phyloP scores from a whole-genome alignment of 2,113 vertebrate species.

The Epinephelus cyanopodus region DNA sequence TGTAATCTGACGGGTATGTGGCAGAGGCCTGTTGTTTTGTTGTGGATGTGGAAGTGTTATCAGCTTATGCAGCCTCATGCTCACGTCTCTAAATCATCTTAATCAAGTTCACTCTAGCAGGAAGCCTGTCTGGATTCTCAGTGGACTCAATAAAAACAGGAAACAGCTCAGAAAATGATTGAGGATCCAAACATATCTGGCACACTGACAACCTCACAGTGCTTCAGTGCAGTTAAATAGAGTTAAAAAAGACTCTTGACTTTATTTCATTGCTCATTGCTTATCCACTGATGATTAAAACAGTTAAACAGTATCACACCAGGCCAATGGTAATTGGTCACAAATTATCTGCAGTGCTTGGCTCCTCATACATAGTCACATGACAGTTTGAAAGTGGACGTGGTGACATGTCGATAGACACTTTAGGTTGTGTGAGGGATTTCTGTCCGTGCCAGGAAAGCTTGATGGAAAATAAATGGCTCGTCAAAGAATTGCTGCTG shows the following conservation, averaged over 20 bases:
- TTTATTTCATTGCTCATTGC: background rate
- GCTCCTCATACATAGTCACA: background rate
- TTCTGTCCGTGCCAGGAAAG: constrained; percentile 42
- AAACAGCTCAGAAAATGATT: constrained; percentile 2
- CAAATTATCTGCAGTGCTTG: background rate
- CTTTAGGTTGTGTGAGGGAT: constrained; percentile 2
- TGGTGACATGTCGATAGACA: constrained; percentile 8
- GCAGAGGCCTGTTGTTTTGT: constrained; percentile 21
- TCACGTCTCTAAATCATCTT: constrained; percentile 25
- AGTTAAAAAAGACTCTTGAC: background rate
- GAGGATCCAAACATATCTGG: background rate
- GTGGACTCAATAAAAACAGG: constrained; percentile 10
- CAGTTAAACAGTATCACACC: background rate
- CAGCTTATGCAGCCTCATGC: constrained; percentile 10
- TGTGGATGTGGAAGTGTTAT: constrained; percentile 8
- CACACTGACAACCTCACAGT: background rate
- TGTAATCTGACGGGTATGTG: background rate
- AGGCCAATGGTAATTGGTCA: background rate
- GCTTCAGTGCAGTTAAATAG: background rate
- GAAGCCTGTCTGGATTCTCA: constrained; percentile 1
- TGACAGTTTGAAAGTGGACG: constrained; percentile 17
- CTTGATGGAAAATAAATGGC: constrained; percentile 77
- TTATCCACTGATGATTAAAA: background rate
- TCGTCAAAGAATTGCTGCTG: constrained; percentile 85
- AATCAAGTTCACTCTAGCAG: constrained; percentile 28